Percentiles rank a stretch among this genome's conserved stretches.
Conservation (phyloP, 23 tunicate species). For the Corella eumyota region DNA sequence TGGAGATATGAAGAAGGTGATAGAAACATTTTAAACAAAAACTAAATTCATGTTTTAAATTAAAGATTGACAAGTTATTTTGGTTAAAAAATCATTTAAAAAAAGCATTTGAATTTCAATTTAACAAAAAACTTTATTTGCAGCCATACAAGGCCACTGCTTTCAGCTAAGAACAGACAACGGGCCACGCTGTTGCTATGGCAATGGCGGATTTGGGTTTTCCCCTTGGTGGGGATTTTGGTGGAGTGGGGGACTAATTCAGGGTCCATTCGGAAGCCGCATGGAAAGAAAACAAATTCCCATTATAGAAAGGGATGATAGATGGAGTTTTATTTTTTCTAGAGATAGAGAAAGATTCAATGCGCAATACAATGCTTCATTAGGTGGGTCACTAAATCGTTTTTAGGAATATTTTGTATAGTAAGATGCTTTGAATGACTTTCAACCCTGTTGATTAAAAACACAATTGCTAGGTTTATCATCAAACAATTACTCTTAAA, state of each 20-base stretch:
- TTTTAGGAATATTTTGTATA: too few relatives aligned
- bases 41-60: too few relatives aligned
- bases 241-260: neutral
- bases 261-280: conserved; percentile 6
- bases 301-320: neutral
- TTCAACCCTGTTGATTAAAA: too few relatives aligned
- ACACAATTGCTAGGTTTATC: too few relatives aligned
- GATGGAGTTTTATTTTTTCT: neutral
- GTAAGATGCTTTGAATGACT: too few relatives aligned
- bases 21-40: too few relatives aligned
- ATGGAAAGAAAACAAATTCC: conserved; percentile 7
- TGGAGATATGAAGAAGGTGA: conserved; percentile 10
- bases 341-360: neutral
- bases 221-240: conserved; percentile 1
- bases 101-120: neutral
- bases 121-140: neutral
- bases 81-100: too few relatives aligned
- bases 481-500: too few relatives aligned
- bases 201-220: neutral
- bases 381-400: conserved; percentile 2
- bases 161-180: neutral
- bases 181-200: conserved; percentile 15
- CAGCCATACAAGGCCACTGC: neutral
- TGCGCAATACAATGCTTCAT: neutral
- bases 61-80: too few relatives aligned